These are phyloP conservation scores for Plebejus anna DNA, from an alignment of 2,888 invertebrate genomes.

Conservation along the genomic window DNA sequence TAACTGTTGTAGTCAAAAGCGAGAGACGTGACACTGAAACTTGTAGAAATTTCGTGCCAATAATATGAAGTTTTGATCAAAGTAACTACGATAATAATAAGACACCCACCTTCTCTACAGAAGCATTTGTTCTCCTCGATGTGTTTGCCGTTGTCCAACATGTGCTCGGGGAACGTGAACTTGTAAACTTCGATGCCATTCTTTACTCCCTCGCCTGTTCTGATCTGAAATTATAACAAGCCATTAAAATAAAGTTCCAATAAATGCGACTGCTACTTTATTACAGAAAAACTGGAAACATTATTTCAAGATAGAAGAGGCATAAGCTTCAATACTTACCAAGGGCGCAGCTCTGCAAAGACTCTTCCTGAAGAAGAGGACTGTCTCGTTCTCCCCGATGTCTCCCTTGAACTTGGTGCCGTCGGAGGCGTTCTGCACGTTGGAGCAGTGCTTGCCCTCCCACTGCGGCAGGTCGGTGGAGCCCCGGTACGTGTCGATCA, in stretches of 20 bases:
- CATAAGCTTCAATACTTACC: conserved; percentile 66
- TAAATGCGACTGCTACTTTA: not conserved
- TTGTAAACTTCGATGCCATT: conserved; percentile 84
- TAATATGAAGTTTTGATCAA: not conserved
- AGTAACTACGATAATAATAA: not conserved
- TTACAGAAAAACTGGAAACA: not conserved
- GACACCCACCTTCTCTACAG: conserved; percentile 82
- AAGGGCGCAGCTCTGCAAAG: conserved; percentile 89
- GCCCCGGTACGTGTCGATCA: conserved; percentile 88
- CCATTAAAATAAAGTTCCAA: no score
- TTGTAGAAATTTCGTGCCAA: not conserved
- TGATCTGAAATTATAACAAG: conserved; percentile 68
- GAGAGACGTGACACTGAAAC: not conserved
- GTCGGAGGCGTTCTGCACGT: conserved; percentile 88
- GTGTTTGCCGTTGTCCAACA: conserved; percentile 87
- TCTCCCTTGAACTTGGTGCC: conserved; percentile 91
- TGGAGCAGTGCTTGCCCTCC: conserved; percentile 87
- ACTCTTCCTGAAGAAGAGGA: conserved; percentile 90
- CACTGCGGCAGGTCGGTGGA: conserved; percentile 87
- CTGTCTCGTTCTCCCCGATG: conserved; percentile 82
- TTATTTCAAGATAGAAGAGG: not conserved
- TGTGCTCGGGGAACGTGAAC: conserved; percentile 87
- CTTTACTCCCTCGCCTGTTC: conserved; percentile 79
- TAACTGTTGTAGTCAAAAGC: no score
- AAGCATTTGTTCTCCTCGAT: conserved; percentile 90